phyloP scores from a whole-genome alignment of 1,140 invertebrate genomes.

The Bombus consobrinus region DNA sequence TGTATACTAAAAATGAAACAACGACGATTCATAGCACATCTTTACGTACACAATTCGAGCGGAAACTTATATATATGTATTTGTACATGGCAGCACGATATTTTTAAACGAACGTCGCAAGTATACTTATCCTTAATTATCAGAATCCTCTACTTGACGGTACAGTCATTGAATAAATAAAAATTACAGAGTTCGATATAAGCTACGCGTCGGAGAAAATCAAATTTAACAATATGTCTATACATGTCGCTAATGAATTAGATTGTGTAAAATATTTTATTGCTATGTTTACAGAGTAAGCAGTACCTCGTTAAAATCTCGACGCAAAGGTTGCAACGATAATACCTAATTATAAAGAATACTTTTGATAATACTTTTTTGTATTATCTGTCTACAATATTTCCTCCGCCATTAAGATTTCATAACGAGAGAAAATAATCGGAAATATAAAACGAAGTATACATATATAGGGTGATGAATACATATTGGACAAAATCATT shows the following conservation, averaged over 20 bases:
- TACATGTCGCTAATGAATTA: slow-evolving; percentile 13
- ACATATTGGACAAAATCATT: not conserved
- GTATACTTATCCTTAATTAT: slow-evolving; percentile 1
- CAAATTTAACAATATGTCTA: slow-evolving; percentile 23
- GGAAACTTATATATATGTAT: slow-evolving; percentile 23
- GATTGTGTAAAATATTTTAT: slow-evolving; percentile 39
- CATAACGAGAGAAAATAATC: not conserved
- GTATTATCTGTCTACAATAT: slow-evolving; percentile 18
- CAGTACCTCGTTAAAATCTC: slow-evolving; percentile 2
- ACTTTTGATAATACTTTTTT: slow-evolving; percentile 31
- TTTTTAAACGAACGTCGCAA: not conserved
- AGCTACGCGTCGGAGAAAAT: slow-evolving; percentile 1
- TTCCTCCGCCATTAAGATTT: not conserved
- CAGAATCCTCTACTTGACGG: not conserved
- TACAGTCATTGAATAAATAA: slow-evolving; percentile 17
- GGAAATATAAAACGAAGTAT: not conserved
- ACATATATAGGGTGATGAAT: not conserved
- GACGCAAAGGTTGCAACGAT: not conserved
- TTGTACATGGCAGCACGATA: slow-evolving; percentile 41
- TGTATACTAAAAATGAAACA: slow-evolving; percentile 1
- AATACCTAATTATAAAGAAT: slow-evolving; percentile 35
- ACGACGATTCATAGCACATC: slow-evolving; percentile 21
- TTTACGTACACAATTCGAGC: slow-evolving; percentile 5
- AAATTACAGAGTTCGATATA: slow-evolving; percentile 11
- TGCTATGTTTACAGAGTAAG: slow-evolving; percentile 35